These are phyloP conservation scores for Cataglyphis rosenhaueri DNA, from an alignment of 2,888 invertebrate genomes.

Conservation along the genomic window DNA sequence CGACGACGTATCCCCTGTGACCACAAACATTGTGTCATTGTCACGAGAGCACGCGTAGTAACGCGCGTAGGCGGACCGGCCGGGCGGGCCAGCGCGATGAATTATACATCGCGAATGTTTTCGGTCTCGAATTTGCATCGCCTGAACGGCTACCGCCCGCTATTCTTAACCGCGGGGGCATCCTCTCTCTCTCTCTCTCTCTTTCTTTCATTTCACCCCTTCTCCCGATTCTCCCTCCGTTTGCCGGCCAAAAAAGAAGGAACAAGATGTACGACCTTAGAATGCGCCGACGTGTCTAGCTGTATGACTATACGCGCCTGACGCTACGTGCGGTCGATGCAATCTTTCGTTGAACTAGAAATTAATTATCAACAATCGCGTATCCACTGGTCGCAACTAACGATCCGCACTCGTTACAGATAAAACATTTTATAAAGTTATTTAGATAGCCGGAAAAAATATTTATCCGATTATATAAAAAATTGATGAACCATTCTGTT, in stretches of 20 bases:
- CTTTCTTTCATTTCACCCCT: constrained; percentile 34
- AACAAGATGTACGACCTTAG: constrained; percentile 68
- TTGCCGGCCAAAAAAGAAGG: constrained; percentile 55
- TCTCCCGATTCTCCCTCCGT: constrained; percentile 30
- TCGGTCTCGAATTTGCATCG: constrained; percentile 78
- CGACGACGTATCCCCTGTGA: constrained; percentile 63
- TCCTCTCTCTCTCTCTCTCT: constrained; percentile 32
- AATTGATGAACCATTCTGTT: background rate
- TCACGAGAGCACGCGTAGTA: constrained; percentile 74
- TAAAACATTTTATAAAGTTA: background rate
- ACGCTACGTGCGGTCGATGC: constrained; percentile 67
- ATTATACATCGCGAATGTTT: constrained; percentile 79
- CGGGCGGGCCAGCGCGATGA: constrained; percentile 71
- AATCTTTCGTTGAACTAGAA: constrained; percentile 66
- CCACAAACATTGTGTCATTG: constrained; percentile 77
- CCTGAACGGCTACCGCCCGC: constrained; percentile 74
- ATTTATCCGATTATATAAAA: background rate
- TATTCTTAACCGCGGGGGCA: constrained; percentile 72
- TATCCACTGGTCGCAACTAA: constrained; percentile 65
- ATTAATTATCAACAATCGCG: constrained; percentile 72
- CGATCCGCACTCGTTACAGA: constrained; percentile 59
- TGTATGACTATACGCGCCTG: constrained; percentile 38
- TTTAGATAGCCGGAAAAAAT: background rate
- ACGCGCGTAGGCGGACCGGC: constrained; percentile 73
- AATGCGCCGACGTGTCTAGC: constrained; percentile 60